Percentiles rank a stretch among this genome's conserved stretches.
These are phyloP conservation scores for Diarsia rubi DNA, from an alignment of 2,888 invertebrate genomes.

Conservation along the genomic window DNA sequence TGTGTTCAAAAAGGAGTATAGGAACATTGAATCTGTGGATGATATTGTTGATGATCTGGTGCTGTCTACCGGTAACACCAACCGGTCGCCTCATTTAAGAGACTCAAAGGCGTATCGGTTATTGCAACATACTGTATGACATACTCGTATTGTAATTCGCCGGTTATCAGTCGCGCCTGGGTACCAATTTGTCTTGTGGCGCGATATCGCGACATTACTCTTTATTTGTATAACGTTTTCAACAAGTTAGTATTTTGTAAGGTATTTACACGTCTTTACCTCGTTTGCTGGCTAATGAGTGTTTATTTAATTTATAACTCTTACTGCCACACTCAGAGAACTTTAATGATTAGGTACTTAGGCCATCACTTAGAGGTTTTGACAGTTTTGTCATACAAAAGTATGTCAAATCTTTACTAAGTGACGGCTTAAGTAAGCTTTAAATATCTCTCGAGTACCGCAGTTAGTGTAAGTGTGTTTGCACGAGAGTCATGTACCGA, in stretches of 20 bases:
- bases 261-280: conserved; percentile 4
- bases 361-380: no score
- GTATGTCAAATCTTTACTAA: no score
- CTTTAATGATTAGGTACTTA: no score
- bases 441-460: no score
- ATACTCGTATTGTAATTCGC: neutral
- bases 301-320: conserved; percentile 32
- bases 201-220: conserved; percentile 20
- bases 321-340: no score
- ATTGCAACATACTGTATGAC: conserved; percentile 4
- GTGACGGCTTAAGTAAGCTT: no score
- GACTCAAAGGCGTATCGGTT: conserved; percentile 6
- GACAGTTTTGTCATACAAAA: no score
- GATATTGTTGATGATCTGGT: neutral
- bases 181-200: conserved; percentile 5
- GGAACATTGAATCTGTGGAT: neutral
- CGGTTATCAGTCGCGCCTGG: conserved; percentile 43
- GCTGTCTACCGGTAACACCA: neutral
- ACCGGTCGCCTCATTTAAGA: neutral
- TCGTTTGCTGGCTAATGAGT: conserved; percentile 14
- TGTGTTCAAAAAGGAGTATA: neutral
- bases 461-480: conserved; percentile 35
- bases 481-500: conserved; percentile 27
- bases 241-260: neutral
- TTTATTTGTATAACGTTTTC: conserved; percentile 5